Evolutionary conservation across 2,797 vertebrate genomes (phyloP).

Genomic region (Galago senegalensis): DNA sequence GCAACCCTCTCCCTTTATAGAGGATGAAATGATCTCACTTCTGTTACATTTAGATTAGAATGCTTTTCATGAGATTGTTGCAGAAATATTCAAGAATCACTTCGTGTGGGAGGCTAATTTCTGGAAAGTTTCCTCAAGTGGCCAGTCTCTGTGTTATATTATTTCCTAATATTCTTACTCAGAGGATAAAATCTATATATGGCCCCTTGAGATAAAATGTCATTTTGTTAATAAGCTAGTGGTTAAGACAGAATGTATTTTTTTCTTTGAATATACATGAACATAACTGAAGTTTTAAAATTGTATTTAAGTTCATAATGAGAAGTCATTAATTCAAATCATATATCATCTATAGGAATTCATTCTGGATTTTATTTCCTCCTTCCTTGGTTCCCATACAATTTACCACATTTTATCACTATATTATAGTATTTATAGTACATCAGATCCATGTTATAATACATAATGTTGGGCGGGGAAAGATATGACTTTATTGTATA

Average conservation of each 20-base stretch:
- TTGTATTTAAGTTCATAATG: background rate
- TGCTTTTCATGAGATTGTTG: constrained; percentile 51
- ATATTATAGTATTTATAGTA: background rate
- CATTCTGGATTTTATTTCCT: constrained; percentile 26
- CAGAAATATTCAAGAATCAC: constrained; percentile 60
- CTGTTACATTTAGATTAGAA: constrained; percentile 42
- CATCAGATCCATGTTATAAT: background rate
- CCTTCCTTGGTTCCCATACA: background rate
- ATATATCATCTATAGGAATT: background rate
- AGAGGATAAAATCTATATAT: constrained; percentile 31
- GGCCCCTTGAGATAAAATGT: background rate
- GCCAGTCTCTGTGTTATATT: background rate
- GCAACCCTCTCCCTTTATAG: background rate
- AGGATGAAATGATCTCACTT: constrained; percentile 31
- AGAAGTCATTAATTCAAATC: background rate
- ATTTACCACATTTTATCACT: background rate
- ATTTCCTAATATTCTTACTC: constrained; percentile 59
- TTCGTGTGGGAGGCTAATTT: constrained; percentile 62
- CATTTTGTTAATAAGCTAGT: background rate
- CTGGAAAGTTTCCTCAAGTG: constrained; percentile 16
- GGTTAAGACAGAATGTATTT: background rate
- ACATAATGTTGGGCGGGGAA: background rate
- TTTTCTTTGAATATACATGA: background rate
- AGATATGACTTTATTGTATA: background rate
- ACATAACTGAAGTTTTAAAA: background rate